Base-by-base conservation (phyloP, 1,140 invertebrate species). In the Tachypleus tridentatus region DNA sequence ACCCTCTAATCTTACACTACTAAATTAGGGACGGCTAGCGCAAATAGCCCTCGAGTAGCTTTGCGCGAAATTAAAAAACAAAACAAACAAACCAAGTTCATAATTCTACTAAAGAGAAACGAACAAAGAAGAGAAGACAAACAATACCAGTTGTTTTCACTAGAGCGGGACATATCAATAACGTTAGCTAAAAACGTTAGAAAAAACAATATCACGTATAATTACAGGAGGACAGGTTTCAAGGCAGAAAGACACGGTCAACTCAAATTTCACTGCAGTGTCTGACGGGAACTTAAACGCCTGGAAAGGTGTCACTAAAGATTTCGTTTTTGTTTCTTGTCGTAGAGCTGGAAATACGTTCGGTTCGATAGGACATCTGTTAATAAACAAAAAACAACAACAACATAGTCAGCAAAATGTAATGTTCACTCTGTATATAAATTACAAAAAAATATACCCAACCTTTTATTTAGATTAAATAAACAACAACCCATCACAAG, bases 281-380 rank as follows among this genome's bases (percentile, higher is more conserved):
- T 85, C 85, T 4, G 81, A 80, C 0, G 84, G 83, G 72, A 87
- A 87, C 47, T 85, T 83, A 73, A 87, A 87, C 4, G 85, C 85
- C 66, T 81, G 80, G 69, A 85, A 85, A 7, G 77, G 76, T 4
- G 82, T 79, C 4, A 78, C 74, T 11, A 85, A 72, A 29, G 69
- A 70, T 50, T 73, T 75, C 47, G 74, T 58, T 58, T 71, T 74
- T 0, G 72, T 72, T 60, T 77, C 73, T 49, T 77, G 76, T 2
- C 67, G 66, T 4, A 83, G 73, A 2, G 76, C 73, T 0, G 82
- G 80, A 65, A 83, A 83, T 3, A 80, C 77, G 5, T 73, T 60
- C 0, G 78, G 71, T 66, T 82, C 80, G 0, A 78, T 76, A 1
- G 82, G 82, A 68, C 82, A 84, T 3, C 69, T 67, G 29, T 11